Evolutionary conservation across 1,140 invertebrate species (phyloP), one percentile per base, ranked within the genome.

Genomic region (Archegozetes longisetosus): DNA sequence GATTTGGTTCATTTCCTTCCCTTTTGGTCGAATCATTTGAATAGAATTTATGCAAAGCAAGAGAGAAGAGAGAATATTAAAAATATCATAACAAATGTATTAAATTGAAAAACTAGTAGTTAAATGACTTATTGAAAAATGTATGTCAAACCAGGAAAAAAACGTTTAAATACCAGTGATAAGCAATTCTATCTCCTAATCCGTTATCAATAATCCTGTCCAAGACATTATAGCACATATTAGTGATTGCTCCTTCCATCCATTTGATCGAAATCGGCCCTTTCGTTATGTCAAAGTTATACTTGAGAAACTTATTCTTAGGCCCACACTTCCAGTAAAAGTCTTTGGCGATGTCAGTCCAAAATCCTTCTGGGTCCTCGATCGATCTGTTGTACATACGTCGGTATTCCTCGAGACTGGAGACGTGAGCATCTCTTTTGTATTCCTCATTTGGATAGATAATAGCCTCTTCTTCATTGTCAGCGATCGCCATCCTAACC

Each of bases 1-100:
- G 89, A 60, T 84, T 82, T 2, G 87, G 86, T 71, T 95, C 85
- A 74, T 97, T 97, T 59, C 92, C 92, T 79, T 95, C 93, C 89
- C 89, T 78, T n/a, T n/a, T n/a, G n/a, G n/a, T n/a, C n/a, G n/a
- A n/a, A n/a, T n/a, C n/a, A n/a, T n/a, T n/a, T n/a, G n/a, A n/a
- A n/a, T n/a, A n/a, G n/a, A n/a, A 51, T 22, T 6, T 51, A 25
- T 20, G 12, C 20, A 25, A 51, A 51, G 50, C 4, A n/a, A 20
- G 50, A 51, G 50, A 51, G 50, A 51, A n/a, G 50, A 51, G 50
- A 25, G 50, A 51, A 51, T 22, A n/a, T 22, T 20, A 9, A 25
- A 9, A 9, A 51, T 4, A 20, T 20, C 13, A 25, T 22, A 25
- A 12, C 6, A 6, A 51, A 6, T 9, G 6, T 9, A 51, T 22